Evolutionary conservation across 2,888 invertebrate genomes (phyloP).

Genomic region (Trileptium ribeirensis): DNA sequence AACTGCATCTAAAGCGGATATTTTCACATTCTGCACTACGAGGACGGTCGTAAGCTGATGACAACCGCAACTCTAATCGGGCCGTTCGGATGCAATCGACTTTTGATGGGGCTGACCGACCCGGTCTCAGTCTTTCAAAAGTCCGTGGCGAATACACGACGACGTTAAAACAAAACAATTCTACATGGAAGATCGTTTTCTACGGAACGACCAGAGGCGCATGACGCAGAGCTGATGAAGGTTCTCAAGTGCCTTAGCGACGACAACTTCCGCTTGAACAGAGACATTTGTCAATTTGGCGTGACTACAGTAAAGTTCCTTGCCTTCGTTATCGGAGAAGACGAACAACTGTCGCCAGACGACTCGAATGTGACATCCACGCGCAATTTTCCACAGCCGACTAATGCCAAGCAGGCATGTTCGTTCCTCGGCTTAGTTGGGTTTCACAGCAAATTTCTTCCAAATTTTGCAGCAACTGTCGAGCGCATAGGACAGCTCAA

Average conservation of each 20-base stretch:
- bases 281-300: background rate
- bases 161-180: background rate
- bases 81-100: background rate
- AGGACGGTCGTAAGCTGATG: background rate
- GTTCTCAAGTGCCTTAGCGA: too few species aligned
- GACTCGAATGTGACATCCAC: background rate
- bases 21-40: background rate
- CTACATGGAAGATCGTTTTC: background rate
- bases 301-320: background rate
- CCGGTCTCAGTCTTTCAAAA: constrained; percentile 4
- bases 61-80: background rate
- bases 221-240: constrained; percentile 34
- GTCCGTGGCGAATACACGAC: background rate
- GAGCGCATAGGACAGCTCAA: too few species aligned
- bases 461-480: background rate
- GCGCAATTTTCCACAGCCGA: background rate
- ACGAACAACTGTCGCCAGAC: background rate
- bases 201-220: background rate
- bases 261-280: background rate
- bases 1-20: background rate
- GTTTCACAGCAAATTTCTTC: too few species aligned
- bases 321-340: background rate
- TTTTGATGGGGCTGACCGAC: constrained; percentile 12
- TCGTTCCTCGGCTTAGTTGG: too few species aligned
- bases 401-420: background rate